Evolutionary conservation across 1,140 invertebrate genomes (phyloP).

Genomic region (Anoplolepis gracilipes): DNA sequence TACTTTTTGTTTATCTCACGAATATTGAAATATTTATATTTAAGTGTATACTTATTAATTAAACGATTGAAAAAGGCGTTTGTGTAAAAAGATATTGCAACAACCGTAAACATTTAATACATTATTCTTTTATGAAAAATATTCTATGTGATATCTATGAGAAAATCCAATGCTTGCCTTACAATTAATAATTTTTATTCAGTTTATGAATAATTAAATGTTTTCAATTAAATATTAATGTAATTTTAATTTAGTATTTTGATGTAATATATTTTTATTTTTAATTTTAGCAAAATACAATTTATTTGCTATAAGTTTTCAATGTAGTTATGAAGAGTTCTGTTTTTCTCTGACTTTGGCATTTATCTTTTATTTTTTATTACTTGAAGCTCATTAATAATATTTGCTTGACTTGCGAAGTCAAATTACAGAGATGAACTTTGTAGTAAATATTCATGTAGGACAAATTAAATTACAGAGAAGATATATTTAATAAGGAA

Average conservation of each 20-base stretch:
- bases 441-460: background rate
- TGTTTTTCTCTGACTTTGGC: background rate
- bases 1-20: background rate
- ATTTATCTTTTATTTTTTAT: slow-evolving; percentile 22
- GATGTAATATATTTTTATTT: background rate
- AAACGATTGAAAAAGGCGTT: background rate
- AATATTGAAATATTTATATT: slow-evolving; percentile 21
- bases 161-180: background rate
- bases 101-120: background rate
- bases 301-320: background rate
- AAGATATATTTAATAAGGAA: slow-evolving; percentile 5
- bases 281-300: background rate
- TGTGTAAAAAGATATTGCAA: background rate
- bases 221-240: background rate
- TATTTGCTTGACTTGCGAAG: slow-evolving; percentile 3
- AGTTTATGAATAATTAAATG: background rate
- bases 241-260: background rate
- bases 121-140: background rate
- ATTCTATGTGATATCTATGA: no score
- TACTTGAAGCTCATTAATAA: slow-evolving; percentile 21
- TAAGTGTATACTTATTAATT: background rate
- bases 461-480: slow-evolving; percentile 6
- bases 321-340: background rate
- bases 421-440: slow-evolving; percentile 19
- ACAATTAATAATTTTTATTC: background rate